Conservation (phyloP, 1,140 invertebrate genomes). For the Cydia strobilella region DNA sequence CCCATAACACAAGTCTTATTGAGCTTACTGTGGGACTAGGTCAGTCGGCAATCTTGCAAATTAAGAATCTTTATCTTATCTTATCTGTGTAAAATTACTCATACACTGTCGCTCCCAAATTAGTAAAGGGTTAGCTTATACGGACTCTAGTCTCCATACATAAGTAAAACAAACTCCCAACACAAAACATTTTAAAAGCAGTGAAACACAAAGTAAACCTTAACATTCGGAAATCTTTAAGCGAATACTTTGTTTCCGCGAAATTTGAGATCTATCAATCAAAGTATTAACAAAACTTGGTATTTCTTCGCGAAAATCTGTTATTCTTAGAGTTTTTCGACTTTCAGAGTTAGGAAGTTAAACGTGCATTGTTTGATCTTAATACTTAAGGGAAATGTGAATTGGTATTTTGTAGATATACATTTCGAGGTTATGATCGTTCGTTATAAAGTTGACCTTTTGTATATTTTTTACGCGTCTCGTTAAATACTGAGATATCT, state of each 20-base stretch:
- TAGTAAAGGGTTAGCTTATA: too few species aligned
- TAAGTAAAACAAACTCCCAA: not conserved
- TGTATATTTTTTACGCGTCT: too few species aligned
- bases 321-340: slow-evolving; percentile 16
- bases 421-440: too few species aligned
- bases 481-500: too few species aligned
- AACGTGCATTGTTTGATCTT: not conserved
- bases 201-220: slow-evolving; percentile 15
- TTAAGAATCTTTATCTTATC: too few species aligned
- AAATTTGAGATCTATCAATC: slow-evolving; percentile 50
- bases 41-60: too few species aligned
- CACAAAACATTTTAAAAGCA: not conserved
- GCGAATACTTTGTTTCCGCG: slow-evolving; percentile 43
- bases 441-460: too few species aligned
- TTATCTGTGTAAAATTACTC: too few species aligned
- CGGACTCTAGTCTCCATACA: not conserved
- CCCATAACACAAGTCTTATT: too few species aligned
- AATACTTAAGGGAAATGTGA: not conserved
- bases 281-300: slow-evolving; percentile 38
- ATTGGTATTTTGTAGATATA: not conserved
- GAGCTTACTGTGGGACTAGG: too few species aligned
- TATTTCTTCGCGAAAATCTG: slow-evolving; percentile 9
- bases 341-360: not conserved
- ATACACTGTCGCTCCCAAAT: too few species aligned
- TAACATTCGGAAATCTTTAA: slow-evolving; percentile 28